Evolutionary conservation across 2,888 invertebrate genomes (phyloP).

Genomic region (Ormyrus pomaceus): DNA sequence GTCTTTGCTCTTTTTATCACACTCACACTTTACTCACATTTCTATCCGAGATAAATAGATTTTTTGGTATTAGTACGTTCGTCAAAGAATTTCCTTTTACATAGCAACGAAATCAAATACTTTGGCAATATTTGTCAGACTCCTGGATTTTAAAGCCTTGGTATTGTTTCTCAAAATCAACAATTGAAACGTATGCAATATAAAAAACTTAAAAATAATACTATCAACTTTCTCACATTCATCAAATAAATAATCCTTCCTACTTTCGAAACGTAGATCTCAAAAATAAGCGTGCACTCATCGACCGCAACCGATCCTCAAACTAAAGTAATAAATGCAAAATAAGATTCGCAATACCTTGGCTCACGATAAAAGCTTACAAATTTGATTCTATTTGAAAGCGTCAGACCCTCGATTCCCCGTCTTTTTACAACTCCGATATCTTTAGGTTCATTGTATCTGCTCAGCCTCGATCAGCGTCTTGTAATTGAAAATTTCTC

Average conservation of each 20-base stretch:
- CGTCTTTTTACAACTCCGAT: conserved; percentile 34
- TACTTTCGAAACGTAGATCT: not conserved
- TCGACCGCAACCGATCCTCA: not conserved
- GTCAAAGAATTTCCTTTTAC: conserved; percentile 46
- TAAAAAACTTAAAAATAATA: conserved; percentile 23
- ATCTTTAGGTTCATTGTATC: conserved; percentile 47
- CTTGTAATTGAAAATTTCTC: conserved; percentile 55
- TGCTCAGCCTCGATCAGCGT: conserved; percentile 51
- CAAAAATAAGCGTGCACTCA: conserved; percentile 14
- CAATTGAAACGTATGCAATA: not conserved
- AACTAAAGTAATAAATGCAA: conserved; percentile 20
- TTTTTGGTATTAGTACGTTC: conserved; percentile 61
- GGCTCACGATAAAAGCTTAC: conserved; percentile 55
- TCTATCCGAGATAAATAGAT: conserved; percentile 62
- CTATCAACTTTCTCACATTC: conserved; percentile 1
- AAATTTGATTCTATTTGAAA: conserved; percentile 57
- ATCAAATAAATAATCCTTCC: conserved; percentile 7
- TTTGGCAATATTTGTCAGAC: conserved; percentile 75
- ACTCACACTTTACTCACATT: conserved; percentile 58
- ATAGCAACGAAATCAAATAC: conserved; percentile 63
- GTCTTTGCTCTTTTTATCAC: conserved; percentile 59
- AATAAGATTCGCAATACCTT: conserved; percentile 48
- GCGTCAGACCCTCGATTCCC: conserved; percentile 45
- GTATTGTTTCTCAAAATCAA: conserved; percentile 59
- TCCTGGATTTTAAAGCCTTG: conserved; percentile 71